Evolutionary conservation across 1,140 invertebrate species (phyloP).

Genomic region (Belonocnema kinseyi): DNA sequence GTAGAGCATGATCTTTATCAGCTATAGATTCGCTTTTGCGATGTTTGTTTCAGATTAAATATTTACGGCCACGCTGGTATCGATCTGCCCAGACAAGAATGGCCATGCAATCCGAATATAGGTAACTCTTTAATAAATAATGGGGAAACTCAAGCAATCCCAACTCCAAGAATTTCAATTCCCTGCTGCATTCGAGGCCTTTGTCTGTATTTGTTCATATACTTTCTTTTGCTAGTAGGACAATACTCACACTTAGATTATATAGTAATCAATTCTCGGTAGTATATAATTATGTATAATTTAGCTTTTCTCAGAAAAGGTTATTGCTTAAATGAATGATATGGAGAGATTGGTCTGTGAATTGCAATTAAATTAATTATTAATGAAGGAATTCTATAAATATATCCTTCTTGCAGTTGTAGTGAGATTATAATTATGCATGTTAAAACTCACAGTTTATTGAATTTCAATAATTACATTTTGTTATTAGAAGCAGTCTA

Average conservation of each 20-base stretch:
- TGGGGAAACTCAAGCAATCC: neutral
- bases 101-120: slow-evolving; percentile 12
- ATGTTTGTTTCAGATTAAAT: neutral
- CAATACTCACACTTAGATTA: neutral
- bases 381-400: no score
- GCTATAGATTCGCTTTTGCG: neutral
- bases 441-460: no score
- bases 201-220: neutral
- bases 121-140: slow-evolving; percentile 7
- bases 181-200: neutral
- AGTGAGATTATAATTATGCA: no score
- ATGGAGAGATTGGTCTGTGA: no score
- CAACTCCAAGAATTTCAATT: slow-evolving; percentile 13
- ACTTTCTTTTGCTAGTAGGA: neutral
- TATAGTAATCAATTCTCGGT: neutral
- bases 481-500: no score
- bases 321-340: no score
- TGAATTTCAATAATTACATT: no score
- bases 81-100: neutral
- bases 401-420: no score
- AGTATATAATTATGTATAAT: no score
- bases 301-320: no score
- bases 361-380: no score
- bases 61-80: neutral
- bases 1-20: no score